These are phyloP conservation scores for Coregonus suidteri DNA, from an alignment of 2,797 vertebrate genomes.

Conservation along the genomic window DNA sequence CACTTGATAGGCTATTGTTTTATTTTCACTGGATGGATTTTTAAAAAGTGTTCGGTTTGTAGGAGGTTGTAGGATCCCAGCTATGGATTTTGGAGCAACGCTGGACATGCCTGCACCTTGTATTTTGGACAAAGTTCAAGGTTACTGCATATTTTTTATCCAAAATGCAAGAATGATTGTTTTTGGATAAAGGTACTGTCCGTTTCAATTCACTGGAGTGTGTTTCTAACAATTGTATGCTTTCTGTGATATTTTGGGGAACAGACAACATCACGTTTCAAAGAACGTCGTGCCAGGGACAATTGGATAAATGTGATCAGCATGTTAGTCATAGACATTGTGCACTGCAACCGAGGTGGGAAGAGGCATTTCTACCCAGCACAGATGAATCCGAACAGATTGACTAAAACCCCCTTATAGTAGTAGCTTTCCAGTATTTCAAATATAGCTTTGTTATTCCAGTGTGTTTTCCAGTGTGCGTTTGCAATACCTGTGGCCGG, in stretches of 20 bases:
- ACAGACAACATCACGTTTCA: not conserved
- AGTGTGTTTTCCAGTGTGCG: not conserved
- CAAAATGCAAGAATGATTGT: not conserved
- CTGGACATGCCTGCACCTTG: slow-evolving; percentile 5
- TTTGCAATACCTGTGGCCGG: not conserved
- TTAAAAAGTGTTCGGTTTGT: not conserved
- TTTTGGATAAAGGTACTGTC: not conserved
- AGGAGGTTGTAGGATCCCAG: not conserved
- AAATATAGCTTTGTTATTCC: slow-evolving; percentile 1
- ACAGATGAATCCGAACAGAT: not conserved
- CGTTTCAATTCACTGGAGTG: not conserved
- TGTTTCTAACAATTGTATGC: not conserved
- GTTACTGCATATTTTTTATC: slow-evolving; percentile 10
- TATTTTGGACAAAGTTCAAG: slow-evolving; percentile 22
- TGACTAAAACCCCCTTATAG: not conserved
- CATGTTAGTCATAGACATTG: slow-evolving; percentile 8
- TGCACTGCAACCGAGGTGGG: not conserved
- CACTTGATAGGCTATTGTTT: not conserved
- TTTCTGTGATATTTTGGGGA: not conserved
- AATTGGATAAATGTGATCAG: not conserved
- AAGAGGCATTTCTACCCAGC: not conserved
- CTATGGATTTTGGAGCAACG: not conserved
- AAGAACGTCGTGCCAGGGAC: not conserved
- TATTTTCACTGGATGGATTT: not conserved
- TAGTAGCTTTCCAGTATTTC: not conserved